Evolutionary conservation across 2,888 invertebrate genomes (phyloP).

Genomic region (Rosalia funebris): DNA sequence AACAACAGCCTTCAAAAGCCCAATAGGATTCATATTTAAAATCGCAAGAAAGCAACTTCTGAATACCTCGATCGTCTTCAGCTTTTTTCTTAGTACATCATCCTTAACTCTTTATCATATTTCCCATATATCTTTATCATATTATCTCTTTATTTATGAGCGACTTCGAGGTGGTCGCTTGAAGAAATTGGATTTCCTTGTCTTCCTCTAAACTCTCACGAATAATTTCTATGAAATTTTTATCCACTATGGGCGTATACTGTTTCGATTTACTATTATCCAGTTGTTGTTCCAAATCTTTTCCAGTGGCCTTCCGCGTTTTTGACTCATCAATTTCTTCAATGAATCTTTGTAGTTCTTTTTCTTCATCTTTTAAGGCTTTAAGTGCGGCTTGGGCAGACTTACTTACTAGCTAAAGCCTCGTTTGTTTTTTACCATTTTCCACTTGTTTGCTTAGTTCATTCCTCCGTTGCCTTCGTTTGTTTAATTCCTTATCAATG

Average conservation of each 20-base stretch:
- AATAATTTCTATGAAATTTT: slow-evolving; percentile 17
- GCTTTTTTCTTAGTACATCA: slow-evolving; percentile 73
- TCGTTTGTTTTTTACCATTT: slow-evolving; percentile 20
- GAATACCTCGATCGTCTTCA: slow-evolving; percentile 79
- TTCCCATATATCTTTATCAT: slow-evolving; percentile 73
- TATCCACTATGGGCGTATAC: neutral
- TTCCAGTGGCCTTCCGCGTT: no score
- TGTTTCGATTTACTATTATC: neutral
- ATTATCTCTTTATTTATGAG: slow-evolving; percentile 53
- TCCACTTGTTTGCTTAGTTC: slow-evolving; percentile 28
- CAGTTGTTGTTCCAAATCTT: neutral
- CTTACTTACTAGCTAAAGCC: neutral
- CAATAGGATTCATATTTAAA: no score
- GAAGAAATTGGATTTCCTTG: slow-evolving; percentile 52
- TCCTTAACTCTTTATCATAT: slow-evolving; percentile 77
- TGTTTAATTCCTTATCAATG: slow-evolving; percentile 33
- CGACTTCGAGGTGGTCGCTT: slow-evolving; percentile 50
- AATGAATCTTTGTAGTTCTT: no score
- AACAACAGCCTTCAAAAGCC: no score
- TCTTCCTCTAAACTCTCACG: slow-evolving; percentile 46
- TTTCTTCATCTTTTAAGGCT: neutral
- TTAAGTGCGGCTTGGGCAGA: no score
- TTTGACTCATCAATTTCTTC: no score
- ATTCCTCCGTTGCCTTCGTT: slow-evolving; percentile 33
- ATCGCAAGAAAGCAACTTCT: no score